Evolutionary conservation across 2,797 vertebrate species (phyloP).

Genomic region (Phoeniculus purpureus): DNA sequence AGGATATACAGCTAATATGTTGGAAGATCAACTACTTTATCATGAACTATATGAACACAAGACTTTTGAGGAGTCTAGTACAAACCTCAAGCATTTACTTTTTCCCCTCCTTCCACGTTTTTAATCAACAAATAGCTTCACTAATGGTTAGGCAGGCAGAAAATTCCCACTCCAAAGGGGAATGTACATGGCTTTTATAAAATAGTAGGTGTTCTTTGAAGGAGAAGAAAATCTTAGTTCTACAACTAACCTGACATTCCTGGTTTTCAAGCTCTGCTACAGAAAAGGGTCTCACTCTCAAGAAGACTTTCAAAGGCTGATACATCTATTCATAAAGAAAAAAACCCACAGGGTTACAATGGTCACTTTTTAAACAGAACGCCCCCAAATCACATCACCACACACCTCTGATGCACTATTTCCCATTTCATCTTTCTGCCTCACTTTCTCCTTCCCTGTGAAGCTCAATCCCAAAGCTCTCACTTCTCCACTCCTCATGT

Average conservation of each 20-base stretch:
- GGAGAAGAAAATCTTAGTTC: neutral
- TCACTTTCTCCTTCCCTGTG: neutral
- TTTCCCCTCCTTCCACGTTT: neutral
- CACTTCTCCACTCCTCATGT: neutral
- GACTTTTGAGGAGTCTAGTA: neutral
- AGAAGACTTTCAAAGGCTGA: slow-evolving; percentile 85
- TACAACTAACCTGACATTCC: slow-evolving; percentile 84
- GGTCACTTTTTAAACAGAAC: neutral
- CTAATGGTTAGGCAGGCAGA: neutral
- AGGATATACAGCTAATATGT: neutral
- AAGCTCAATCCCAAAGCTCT: neutral
- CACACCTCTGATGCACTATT: neutral
- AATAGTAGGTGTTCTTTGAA: rapidly evolving
- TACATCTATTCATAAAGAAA: neutral
- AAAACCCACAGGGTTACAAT: neutral
- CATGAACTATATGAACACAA: neutral
- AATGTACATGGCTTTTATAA: neutral
- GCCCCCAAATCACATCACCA: neutral
- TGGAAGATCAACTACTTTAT: neutral
- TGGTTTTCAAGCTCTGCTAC: slow-evolving; percentile 80
- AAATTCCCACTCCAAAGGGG: neutral
- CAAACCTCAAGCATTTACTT: neutral
- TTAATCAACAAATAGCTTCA: neutral
- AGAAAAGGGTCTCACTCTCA: slow-evolving; percentile 87
- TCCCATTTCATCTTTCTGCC: neutral